phyloP scores from a whole-genome alignment of 1,140 invertebrate species.

The Drosophila repleta region DNA sequence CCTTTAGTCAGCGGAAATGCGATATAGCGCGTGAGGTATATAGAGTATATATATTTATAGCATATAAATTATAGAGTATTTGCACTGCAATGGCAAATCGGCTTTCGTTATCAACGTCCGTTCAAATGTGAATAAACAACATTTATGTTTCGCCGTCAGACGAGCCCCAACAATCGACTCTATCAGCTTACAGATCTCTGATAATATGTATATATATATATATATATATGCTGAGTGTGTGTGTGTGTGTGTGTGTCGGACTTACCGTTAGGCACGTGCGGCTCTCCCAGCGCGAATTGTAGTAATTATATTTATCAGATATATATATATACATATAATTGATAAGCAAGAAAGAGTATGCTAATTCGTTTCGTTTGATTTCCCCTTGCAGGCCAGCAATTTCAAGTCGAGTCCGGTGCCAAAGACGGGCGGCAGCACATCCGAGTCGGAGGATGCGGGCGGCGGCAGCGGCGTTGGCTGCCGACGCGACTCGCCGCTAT shows the following conservation, averaged over 20 bases:
- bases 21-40: no score
- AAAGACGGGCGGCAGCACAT: slow-evolving; percentile 86
- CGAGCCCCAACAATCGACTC: no score
- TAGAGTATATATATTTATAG: no score
- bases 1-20: no score
- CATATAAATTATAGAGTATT: neutral
- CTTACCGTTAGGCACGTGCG: slow-evolving; percentile 27
- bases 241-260: neutral
- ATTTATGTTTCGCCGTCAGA: slow-evolving; percentile 55
- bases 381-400: slow-evolving; percentile 85
- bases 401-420: slow-evolving; percentile 88
- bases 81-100: neutral
- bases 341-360: neutral
- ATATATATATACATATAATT: neutral
- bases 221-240: neutral
- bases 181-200: slow-evolving; percentile 27
- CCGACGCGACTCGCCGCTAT: slow-evolving; percentile 84
- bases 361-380: neutral
- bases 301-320: neutral
- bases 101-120: neutral
- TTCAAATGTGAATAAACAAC: slow-evolving; percentile 21
- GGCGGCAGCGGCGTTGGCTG: slow-evolving; percentile 66
- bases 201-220: slow-evolving; percentile 2
- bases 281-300: neutral
- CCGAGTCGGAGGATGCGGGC: slow-evolving; percentile 85